Evolutionary conservation across 2,888 invertebrate species (phyloP), one percentile per base, ranked within the genome.

Genomic region (Campoplex nolae): DNA sequence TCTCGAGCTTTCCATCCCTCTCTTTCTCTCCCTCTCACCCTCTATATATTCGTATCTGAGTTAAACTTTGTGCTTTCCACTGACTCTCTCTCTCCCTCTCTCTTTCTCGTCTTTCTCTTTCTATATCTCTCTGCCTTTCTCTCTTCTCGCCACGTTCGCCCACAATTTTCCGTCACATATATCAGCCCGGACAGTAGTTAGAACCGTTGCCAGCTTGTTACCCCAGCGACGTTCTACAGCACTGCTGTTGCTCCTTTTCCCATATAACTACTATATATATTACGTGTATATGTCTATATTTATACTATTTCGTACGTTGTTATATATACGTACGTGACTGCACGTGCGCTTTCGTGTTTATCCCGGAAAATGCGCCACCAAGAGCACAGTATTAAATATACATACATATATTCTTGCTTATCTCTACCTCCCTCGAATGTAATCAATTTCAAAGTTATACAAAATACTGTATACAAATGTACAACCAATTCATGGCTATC

Each of bases 161-260:
- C 92, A 92, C 93, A 93, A 94, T 94, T 94, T 94, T 94, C 94
- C 94, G 93, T 94, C 93, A 93, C 94, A 93, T 94, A 93, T 92
- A 94, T 94, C 94, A 94, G 90, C 89, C 90, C 88, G 91, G 93
- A 92, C 94, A 93, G 94, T 93, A 93, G 93, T 94, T 93, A 93
- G 93, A 94, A 93, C 87, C 92, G 91, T 91, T 94, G 94, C 93
- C 94, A 94, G 94, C 94, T 94, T 94, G 94, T 94, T 94, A 94
- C 93, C 92, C 87, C 86, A 81, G 80, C 81, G 83, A 84, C 83
- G 85, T 86, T 83, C 85, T 68, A 84, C 86, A 71, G 82, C 77
- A 68, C 62, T 70, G 83, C 65, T 83, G 83, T 85, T 82, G 82
- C 75, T 75, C 75, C 82, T 82, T 82, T 82, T 79, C 73, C 74